These are phyloP conservation scores for Halcyon smyrnensis DNA, from an alignment of 2,797 vertebrate genomes.

Conservation along the genomic window DNA sequence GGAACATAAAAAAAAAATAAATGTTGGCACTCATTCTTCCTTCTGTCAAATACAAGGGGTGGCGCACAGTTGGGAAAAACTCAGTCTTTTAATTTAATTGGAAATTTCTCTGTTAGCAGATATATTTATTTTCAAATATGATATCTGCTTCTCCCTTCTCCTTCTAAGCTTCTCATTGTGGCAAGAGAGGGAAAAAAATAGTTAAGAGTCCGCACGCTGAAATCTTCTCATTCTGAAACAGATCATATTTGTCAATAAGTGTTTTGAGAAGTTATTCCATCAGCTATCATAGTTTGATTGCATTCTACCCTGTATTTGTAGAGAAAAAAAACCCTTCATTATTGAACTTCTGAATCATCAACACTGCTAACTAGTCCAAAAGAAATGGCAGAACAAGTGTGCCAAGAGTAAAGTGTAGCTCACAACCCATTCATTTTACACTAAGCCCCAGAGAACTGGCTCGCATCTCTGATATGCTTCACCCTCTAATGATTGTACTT, in stretches of 20 bases:
- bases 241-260: rapidly evolving
- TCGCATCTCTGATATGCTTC: neutral
- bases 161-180: neutral
- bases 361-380: neutral
- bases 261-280: neutral
- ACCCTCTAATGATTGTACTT: neutral
- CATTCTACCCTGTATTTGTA: neutral
- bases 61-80: neutral
- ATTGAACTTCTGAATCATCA: neutral
- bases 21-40: neutral
- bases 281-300: neutral
- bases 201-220: neutral
- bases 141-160: neutral
- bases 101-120: neutral
- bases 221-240: neutral
- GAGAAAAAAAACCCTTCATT: neutral
- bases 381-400: neutral
- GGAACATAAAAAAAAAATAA: neutral
- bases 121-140: neutral
- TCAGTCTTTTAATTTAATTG: neutral
- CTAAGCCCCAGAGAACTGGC: neutral
- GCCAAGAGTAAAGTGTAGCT: neutral
- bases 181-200: neutral
- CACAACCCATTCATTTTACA: neutral
- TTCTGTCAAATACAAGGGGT: neutral